A percentile compares a stretch with the other conserved stretches of the same genome.
phyloP scores from a whole-genome alignment of 2,797 vertebrate species.

The Rachycentron canadum region DNA sequence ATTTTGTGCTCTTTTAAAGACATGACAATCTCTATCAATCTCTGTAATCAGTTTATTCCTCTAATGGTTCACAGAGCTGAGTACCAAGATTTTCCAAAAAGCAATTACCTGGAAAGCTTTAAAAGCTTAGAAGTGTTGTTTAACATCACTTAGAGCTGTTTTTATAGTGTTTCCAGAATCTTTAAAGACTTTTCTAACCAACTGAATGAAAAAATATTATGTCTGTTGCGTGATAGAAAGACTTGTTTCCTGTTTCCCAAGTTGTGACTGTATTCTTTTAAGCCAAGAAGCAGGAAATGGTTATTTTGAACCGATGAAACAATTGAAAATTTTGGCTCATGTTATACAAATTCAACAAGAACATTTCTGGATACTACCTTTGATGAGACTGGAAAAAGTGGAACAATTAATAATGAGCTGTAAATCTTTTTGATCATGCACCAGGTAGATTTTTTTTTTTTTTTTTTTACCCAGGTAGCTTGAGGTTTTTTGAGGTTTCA shows the following conservation, averaged over 20 bases:
- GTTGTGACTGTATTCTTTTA: background rate
- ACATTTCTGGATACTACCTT: background rate
- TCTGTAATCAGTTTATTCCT: background rate
- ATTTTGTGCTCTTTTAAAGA: constrained; percentile 16
- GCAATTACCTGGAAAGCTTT: background rate
- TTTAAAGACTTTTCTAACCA: background rate
- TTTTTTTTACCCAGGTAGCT: background rate
- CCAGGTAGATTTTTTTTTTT: background rate
- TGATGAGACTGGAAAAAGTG: background rate
- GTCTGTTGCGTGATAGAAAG: background rate
- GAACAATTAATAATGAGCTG: background rate
- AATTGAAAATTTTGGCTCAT: background rate
- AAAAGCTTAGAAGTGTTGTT: background rate
- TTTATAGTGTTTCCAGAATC: background rate
- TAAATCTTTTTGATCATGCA: background rate
- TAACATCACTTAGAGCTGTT: no score
- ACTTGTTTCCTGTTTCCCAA: background rate
- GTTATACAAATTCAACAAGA: background rate
- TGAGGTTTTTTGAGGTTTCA: background rate
- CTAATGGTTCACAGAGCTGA: background rate
- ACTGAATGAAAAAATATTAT: background rate
- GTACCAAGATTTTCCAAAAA: background rate
- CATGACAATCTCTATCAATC: background rate
- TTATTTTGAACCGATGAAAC: background rate
- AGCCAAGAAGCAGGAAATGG: background rate